Base-by-base conservation (phyloP, 1,140 invertebrate species). In the Elymnias hypermnestra region DNA sequence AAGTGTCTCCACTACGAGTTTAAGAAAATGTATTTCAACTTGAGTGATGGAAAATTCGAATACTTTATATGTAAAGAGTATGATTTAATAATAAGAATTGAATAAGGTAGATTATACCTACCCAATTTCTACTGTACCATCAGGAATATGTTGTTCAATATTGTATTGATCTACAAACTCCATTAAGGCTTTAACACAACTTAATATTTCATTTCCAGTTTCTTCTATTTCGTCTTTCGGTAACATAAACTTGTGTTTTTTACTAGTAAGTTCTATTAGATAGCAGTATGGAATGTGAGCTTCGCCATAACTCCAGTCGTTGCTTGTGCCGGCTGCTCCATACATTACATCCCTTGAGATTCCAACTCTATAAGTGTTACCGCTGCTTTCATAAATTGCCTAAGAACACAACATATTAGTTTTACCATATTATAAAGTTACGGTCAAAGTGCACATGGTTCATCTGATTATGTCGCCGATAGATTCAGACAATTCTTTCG, bases 191-290 rank as follows among this genome's bases (percentile, higher is more conserved):
- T 90, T 67, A 1, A 92, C 62, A 13, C 89, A 89, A 42, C 89
- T 88, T 57, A 91, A 89, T 1, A 90, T 91, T 76, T 93, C 92
- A 19, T 88, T 63, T 0, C 87, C 90, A 10, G 91, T 92, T 1
- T 90, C 88, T 29, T 88, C 73, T 40, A 95, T 94, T 72, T 92
- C 88, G 18, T 83, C 71, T 21, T 90, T 88, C 0, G 93, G 93
- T 18, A 95, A 73, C 17, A 90, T 49, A 63, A 95, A 95, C 15
- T 92, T 93, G 12, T 83, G 72, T 18, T 83, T 69, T 39, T 71
- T 78, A 39, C 92, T 92, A 5, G 92, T 87, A 10, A 95, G 76
- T 70, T 95, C 94, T 25, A 94, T 87, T 3, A 91, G 89, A 51
- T 90, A 95, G 1, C 90, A 86, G 48, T 92, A 91, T 15, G 90